Percentiles rank a stretch among this genome's conserved stretches.
Evolutionary conservation across 64 coral and sea anemone genomes (phyloP).

Genomic region (Orbicella faveolata): DNA sequence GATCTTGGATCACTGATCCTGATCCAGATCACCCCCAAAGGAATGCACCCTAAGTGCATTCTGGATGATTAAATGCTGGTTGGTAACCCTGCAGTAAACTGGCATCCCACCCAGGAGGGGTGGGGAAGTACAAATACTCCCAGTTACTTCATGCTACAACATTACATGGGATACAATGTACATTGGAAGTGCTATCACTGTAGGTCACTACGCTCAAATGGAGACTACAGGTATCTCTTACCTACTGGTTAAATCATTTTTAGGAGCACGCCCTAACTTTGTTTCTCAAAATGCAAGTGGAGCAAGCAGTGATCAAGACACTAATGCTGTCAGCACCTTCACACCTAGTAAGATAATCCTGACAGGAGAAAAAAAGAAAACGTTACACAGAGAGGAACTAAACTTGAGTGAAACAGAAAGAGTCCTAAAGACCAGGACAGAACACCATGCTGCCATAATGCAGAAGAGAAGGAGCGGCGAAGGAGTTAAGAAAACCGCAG

Average conservation of each 20-base stretch:
- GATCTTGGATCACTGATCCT: too few relatives aligned
- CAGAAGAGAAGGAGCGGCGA: conserved; percentile 82
- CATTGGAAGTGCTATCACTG: too few relatives aligned
- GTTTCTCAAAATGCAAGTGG: conserved; percentile 21
- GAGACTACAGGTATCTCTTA: too few relatives aligned
- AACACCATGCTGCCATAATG: conserved; percentile 89
- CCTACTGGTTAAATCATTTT: neutral
- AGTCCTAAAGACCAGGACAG: conserved; percentile 74
- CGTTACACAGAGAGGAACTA: conserved; percentile 87
- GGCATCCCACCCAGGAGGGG: too few relatives aligned
- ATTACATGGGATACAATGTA: too few relatives aligned
- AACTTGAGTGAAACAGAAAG: conserved; percentile 85
- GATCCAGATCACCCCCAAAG: too few relatives aligned
- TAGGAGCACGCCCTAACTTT: conserved; percentile 72
- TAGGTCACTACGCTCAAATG: too few relatives aligned
- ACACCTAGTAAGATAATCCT: conserved; percentile 88
- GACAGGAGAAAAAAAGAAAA: conserved; percentile 92
- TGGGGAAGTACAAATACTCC: too few relatives aligned
- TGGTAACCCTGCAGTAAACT: too few relatives aligned
- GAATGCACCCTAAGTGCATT: too few relatives aligned
- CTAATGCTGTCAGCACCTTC: conserved; percentile 35
- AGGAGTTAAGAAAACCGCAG: conserved; percentile 56
- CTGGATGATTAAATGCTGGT: too few relatives aligned
- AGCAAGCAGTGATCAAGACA: conserved; percentile 33
- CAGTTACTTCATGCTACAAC: too few relatives aligned